These are phyloP conservation scores for Paracentrotus lividus DNA, from an alignment of 53 echinoderm and acorn worm genomes.

Conservation along the genomic window DNA sequence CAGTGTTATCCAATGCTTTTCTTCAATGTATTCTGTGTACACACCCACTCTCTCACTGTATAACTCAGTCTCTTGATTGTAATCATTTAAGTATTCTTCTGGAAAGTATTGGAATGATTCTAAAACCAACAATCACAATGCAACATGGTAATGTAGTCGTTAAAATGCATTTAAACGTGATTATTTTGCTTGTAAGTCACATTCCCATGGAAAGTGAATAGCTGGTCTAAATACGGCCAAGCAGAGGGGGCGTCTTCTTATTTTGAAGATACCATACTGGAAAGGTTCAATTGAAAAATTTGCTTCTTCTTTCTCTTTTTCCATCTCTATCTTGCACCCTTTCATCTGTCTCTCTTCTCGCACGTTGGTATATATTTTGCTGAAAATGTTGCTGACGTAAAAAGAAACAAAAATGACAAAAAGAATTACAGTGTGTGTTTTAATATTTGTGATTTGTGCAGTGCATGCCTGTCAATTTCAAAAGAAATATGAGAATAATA, in stretches of 20 bases:
- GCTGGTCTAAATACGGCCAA: neutral
- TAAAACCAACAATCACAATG: neutral
- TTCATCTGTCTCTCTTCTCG: constrained; percentile 25
- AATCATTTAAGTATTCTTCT: neutral
- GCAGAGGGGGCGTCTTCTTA: neutral
- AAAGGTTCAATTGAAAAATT: neutral
- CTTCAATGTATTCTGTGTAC: constrained; percentile 41
- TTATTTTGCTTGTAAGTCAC: constrained; percentile 42
- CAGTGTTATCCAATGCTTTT: constrained; percentile 6
- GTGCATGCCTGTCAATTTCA: constrained; percentile 75
- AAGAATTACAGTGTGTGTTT: constrained; percentile 70
- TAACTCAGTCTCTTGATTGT: neutral
- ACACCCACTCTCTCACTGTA: neutral
- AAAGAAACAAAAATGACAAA: constrained; percentile 39
- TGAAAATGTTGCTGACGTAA: constrained; percentile 61
- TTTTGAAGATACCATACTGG: constrained; percentile 1
- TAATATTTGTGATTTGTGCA: constrained; percentile 75
- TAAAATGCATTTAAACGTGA: neutral
- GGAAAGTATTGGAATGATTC: neutral
- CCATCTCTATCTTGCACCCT: neutral
- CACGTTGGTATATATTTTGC: constrained; percentile 59
- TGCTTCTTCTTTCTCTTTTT: neutral
- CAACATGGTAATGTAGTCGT: constrained; percentile 32
- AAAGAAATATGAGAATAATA: constrained; percentile 71
- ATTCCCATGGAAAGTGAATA: constrained; percentile 24